phyloP scores from a whole-genome alignment of 37 sponge, comb jelly and placozoan genomes.

The Ephydatia muelleri region DNA sequence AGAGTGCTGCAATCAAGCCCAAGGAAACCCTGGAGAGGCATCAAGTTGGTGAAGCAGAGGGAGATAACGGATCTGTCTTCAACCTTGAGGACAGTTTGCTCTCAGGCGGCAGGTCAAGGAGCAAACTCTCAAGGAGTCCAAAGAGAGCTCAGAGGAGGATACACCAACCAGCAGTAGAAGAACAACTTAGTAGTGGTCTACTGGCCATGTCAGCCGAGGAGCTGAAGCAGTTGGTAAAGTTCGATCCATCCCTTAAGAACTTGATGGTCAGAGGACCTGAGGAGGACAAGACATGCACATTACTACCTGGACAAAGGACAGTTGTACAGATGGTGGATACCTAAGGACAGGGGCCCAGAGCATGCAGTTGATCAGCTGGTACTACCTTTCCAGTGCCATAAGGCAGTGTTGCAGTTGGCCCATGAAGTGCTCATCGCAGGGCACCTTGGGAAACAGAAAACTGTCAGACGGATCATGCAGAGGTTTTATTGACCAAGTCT shows the following conservation, averaged over 20 bases:
- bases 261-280: background rate
- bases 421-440: slow-evolving; percentile 17
- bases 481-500: background rate
- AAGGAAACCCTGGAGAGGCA: no score
- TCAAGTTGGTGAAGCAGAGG: no score
- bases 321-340: background rate
- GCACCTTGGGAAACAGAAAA: slow-evolving; percentile 5
- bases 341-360: background rate
- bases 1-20: no score
- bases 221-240: background rate
- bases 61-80: no score
- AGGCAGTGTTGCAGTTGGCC: slow-evolving; percentile 13
- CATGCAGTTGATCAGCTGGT: slow-evolving; percentile 18
- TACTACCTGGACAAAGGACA: background rate
- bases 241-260: background rate
- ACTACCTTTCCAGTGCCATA: slow-evolving; percentile 14
- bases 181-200: background rate
- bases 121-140: no score
- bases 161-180: background rate
- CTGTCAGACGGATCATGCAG: background rate
- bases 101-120: no score
- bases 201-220: background rate
- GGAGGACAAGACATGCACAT: background rate
- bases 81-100: no score
- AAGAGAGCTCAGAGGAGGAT: no score